phyloP scores from a whole-genome alignment of 2,797 vertebrate genomes.

The Acipenser oxyrinchus region DNA sequence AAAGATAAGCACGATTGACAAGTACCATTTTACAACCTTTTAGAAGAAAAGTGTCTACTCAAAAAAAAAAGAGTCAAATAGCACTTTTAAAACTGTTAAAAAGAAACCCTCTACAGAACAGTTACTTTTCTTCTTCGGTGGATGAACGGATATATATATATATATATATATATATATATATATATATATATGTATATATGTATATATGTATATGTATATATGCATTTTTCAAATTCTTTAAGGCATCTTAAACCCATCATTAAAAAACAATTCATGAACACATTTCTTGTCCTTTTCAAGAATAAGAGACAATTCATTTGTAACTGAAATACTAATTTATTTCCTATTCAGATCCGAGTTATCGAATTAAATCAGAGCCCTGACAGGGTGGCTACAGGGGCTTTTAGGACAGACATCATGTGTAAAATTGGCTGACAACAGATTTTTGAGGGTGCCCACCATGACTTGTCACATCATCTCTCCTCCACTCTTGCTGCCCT shows the following conservation, averaged over 20 bases:
- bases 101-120: too few relatives aligned
- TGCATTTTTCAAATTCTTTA: too few relatives aligned
- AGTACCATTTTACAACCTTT: neutral
- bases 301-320: slow-evolving; percentile 21
- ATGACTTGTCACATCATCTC: slow-evolving; percentile 85
- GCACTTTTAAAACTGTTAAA: neutral
- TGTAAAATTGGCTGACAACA: slow-evolving; percentile 99
- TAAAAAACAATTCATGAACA: too few relatives aligned
- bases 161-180: neutral
- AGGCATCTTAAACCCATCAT: too few relatives aligned
- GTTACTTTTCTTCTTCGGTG: too few relatives aligned
- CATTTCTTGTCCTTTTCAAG: slow-evolving; percentile 11
- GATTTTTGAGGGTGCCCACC: slow-evolving; percentile 85
- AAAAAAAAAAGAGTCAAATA: neutral
- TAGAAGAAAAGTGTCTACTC: neutral
- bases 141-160: neutral
- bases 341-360: slow-evolving; percentile 95
- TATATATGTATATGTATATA: too few relatives aligned
- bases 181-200: too few relatives aligned
- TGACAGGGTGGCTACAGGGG: slow-evolving; percentile 83
- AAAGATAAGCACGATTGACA: neutral
- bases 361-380: slow-evolving; percentile 91
- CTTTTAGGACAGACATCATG: slow-evolving; percentile 85
- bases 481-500: slow-evolving; percentile 73
- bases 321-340: slow-evolving; percentile 91